Conservation (phyloP, 2,888 invertebrate species). For the Mylabris sibirica region DNA sequence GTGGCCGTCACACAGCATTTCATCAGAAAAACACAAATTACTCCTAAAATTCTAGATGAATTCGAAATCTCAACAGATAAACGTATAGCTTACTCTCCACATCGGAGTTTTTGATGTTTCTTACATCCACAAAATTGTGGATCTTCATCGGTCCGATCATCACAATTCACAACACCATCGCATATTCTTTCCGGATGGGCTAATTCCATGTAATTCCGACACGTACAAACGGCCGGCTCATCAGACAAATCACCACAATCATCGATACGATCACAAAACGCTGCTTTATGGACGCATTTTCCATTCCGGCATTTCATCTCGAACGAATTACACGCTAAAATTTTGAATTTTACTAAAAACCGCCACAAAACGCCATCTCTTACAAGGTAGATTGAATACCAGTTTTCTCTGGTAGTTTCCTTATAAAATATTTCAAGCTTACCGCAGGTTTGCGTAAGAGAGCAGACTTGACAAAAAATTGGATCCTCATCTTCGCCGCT, state of each 20-base stretch:
- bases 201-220: slow-evolving; percentile 72
- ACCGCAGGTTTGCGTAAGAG: slow-evolving; percentile 51
- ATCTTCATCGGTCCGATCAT: slow-evolving; percentile 79
- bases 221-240: slow-evolving; percentile 71
- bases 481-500: slow-evolving; percentile 73
- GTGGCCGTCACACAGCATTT: slow-evolving; percentile 80
- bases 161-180: slow-evolving; percentile 79
- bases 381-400: not conserved
- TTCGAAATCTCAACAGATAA: not conserved
- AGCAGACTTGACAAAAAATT: slow-evolving; percentile 60
- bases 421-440: slow-evolving; percentile 38
- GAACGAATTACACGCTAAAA: slow-evolving; percentile 69
- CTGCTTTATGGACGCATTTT: slow-evolving; percentile 72
- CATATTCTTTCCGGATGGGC: slow-evolving; percentile 75
- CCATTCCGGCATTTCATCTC: slow-evolving; percentile 74
- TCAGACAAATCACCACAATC: slow-evolving; percentile 80
- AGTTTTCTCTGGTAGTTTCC: not conserved
- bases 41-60: slow-evolving; percentile 50
- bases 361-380: not conserved
- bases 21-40: slow-evolving; percentile 72
- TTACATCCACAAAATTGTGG: slow-evolving; percentile 71
- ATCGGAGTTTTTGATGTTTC: slow-evolving; percentile 61
- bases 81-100: slow-evolving; percentile 61
- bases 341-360: not conserved
- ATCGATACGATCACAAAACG: slow-evolving; percentile 71